These are phyloP conservation scores for Adelphocoris suturalis DNA, from an alignment of 2,888 invertebrate genomes.

Conservation along the genomic window DNA sequence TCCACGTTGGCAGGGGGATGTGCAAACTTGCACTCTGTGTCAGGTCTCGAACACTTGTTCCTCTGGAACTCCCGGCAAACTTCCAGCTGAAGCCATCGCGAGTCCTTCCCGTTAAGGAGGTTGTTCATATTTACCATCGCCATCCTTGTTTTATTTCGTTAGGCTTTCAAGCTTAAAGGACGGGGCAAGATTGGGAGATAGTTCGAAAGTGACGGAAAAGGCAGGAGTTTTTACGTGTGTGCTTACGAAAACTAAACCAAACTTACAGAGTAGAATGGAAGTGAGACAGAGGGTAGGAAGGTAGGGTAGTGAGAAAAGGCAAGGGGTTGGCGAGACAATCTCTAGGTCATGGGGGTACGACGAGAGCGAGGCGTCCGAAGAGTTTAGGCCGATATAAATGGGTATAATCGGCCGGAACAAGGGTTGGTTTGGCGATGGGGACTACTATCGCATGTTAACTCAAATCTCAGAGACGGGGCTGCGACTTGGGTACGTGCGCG, in stretches of 20 bases:
- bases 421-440: conserved; percentile 44
- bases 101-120: conserved; percentile 98
- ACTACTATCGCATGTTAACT: conserved; percentile 70
- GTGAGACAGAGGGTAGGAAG: conserved; percentile 63
- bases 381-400: conserved; percentile 49
- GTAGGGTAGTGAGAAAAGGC: conserved; percentile 60
- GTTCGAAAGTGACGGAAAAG: background rate
- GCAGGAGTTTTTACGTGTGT: background rate
- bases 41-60: conserved; percentile 99
- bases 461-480: conserved; percentile 55
- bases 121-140: conserved; percentile 98
- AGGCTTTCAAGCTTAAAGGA: background rate
- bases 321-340: conserved; percentile 59
- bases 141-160: conserved; percentile 78
- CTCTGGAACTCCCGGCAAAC: conserved; percentile 99
- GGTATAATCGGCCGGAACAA: conserved; percentile 47
- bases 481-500: conserved; percentile 64
- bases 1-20: conserved; percentile 99
- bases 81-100: conserved; percentile 99
- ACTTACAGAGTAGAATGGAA: conserved; percentile 50
- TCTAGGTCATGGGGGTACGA: conserved; percentile 67
- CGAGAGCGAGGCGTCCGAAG: conserved; percentile 53
- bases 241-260: conserved; percentile 9
- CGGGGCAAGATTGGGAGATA: background rate
- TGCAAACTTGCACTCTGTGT: conserved; percentile 99